These are phyloP conservation scores for Megaceryle maxima DNA, from an alignment of 2,113 vertebrate species.

Conservation along the genomic window DNA sequence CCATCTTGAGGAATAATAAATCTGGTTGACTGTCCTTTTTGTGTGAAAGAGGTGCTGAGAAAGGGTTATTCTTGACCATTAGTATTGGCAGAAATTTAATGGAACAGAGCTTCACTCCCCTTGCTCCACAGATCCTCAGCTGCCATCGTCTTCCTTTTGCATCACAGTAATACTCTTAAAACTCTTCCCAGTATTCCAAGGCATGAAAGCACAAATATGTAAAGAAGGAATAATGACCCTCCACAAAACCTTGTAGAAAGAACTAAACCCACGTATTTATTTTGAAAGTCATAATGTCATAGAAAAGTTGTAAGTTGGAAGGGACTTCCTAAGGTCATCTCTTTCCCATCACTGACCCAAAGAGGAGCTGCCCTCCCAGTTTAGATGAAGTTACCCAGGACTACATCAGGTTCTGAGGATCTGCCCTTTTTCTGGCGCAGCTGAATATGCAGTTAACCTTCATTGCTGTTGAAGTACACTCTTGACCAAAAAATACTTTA, in stretches of 20 bases:
- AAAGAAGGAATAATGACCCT: neutral
- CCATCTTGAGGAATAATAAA: neutral
- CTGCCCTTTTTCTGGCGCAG: neutral
- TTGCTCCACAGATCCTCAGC: neutral
- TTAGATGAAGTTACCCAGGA: neutral
- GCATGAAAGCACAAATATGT: neutral
- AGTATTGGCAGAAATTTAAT: neutral
- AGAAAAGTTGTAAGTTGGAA: neutral
- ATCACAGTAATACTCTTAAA: accelerated
- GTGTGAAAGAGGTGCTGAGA: neutral
- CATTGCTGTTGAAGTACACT: neutral
- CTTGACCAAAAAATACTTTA: neutral
- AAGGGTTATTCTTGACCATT: neutral
- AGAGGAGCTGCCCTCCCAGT: neutral
- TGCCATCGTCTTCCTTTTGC: neutral
- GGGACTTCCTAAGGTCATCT: neutral
- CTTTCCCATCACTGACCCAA: neutral
- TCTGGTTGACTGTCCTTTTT: neutral
- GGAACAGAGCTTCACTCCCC: neutral
- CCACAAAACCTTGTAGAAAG: neutral
- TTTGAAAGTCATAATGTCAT: neutral
- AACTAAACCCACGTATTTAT: neutral
- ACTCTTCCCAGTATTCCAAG: neutral
- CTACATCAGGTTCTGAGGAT: neutral
- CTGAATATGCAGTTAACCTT: neutral